Conservation (phyloP, 2,797 vertebrate species). For the Xenentodon cancila region DNA sequence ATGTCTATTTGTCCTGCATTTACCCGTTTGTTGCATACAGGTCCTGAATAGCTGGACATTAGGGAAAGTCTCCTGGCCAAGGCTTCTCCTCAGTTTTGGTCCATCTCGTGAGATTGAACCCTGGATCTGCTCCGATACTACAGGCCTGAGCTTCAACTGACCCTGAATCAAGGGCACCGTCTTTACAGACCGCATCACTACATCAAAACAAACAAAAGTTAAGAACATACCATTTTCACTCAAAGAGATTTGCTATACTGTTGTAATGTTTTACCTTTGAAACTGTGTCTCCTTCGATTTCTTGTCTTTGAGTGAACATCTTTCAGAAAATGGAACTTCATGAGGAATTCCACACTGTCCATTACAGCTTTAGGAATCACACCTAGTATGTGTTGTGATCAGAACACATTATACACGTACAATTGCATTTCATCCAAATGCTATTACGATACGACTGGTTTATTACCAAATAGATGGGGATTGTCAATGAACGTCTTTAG, state of each 20-base stretch:
- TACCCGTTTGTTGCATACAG: slow-evolving; percentile 47
- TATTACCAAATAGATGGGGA: slow-evolving; percentile 85
- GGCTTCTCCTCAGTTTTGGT: slow-evolving; percentile 58
- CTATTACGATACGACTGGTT: not conserved
- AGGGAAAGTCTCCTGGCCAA: slow-evolving; percentile 65
- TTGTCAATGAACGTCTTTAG: slow-evolving; percentile 86
- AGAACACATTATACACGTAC: not conserved
- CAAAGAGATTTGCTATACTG: not conserved
- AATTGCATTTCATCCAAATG: not conserved
- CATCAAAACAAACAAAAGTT: not conserved
- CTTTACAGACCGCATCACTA: slow-evolving; percentile 39
- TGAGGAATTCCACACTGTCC: slow-evolving; percentile 62
- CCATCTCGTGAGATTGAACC: slow-evolving; percentile 1
- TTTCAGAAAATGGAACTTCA: slow-evolving; percentile 30
- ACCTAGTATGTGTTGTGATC: slow-evolving; percentile 36
- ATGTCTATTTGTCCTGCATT: not conserved
- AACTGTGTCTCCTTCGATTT: slow-evolving; percentile 47
- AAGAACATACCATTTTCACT: too few relatives aligned
- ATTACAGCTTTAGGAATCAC: slow-evolving; percentile 69
- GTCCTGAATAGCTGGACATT: slow-evolving; percentile 59
- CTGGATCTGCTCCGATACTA: slow-evolving; percentile 1
- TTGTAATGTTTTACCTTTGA: slow-evolving; percentile 50
- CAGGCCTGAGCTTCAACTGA: slow-evolving; percentile 30
- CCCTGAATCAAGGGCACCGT: slow-evolving; percentile 28
- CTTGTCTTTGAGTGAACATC: slow-evolving; percentile 19